phyloP scores from a whole-genome alignment of 2,888 invertebrate species.

The Melieria crassipennis region DNA sequence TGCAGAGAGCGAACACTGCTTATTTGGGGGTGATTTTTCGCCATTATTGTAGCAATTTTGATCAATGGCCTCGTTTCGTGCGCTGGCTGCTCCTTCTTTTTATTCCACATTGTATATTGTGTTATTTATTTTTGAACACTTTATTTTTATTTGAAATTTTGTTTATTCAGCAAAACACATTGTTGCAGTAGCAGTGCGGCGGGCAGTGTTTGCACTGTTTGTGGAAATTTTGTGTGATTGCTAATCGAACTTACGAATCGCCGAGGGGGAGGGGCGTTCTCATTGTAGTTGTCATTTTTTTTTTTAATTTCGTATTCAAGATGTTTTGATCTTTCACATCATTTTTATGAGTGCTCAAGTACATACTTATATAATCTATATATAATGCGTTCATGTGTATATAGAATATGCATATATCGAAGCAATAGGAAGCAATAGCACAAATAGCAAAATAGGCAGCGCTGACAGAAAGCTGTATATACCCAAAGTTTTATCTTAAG shows the following conservation, averaged over 20 bases:
- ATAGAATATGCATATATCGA: no score
- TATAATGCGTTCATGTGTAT: no score
- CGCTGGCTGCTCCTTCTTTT: neutral
- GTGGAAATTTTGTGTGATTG: slow-evolving; percentile 12
- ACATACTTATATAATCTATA: neutral
- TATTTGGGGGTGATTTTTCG: slow-evolving; percentile 56
- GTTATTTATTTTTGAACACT: slow-evolving; percentile 28
- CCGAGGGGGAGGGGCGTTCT: neutral
- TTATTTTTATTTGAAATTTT: slow-evolving; percentile 53
- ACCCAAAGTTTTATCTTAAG: no score
- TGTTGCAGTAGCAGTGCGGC: slow-evolving; percentile 47
- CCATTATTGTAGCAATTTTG: slow-evolving; percentile 62
- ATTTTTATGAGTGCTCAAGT: slow-evolving; percentile 26
- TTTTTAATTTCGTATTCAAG: neutral
- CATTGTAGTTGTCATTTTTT: neutral
- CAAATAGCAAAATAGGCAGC: no score
- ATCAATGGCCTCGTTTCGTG: slow-evolving; percentile 56
- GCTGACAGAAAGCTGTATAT: no score
- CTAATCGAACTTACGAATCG: slow-evolving; percentile 20
- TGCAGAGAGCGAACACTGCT: slow-evolving; percentile 16
- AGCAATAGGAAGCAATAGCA: no score
- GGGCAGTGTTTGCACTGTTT: slow-evolving; percentile 51
- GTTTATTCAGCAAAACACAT: slow-evolving; percentile 42
- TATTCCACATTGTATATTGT: slow-evolving; percentile 7
- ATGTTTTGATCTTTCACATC: slow-evolving; percentile 27